Percentiles rank a stretch among this genome's conserved stretches.
Conservation (phyloP, 2,113 vertebrate genomes). For the Bubo scandiacus region DNA sequence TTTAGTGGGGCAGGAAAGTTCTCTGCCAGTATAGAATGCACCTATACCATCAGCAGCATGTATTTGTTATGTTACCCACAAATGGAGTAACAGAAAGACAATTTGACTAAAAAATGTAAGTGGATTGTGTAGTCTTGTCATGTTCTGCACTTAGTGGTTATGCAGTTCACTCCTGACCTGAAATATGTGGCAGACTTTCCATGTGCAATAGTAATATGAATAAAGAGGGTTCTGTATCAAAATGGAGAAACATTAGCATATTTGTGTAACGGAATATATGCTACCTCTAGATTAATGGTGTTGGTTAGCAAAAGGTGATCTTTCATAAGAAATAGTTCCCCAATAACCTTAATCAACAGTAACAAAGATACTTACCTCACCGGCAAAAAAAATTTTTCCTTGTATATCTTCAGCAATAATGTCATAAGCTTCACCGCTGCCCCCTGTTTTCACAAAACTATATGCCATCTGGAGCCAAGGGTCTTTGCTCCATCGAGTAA, state of each 20-base stretch:
- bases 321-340: background rate
- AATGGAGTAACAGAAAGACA: background rate
- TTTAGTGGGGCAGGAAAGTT: background rate
- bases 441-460: slow-evolving; percentile 94
- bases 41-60: background rate
- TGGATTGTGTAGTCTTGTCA: background rate
- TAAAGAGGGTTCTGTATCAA: background rate
- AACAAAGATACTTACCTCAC: slow-evolving; percentile 80
- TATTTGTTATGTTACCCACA: background rate
- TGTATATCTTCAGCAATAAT: slow-evolving; percentile 94
- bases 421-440: slow-evolving; percentile 94
- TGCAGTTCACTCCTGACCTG: background rate
- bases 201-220: background rate
- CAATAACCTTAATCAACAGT: background rate
- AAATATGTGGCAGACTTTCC: background rate
- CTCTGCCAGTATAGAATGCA: background rate
- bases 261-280: background rate
- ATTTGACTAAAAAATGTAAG: background rate
- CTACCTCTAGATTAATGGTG: background rate
- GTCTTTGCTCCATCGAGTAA: slow-evolving; percentile 92
- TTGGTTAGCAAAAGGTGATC: background rate
- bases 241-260: background rate
- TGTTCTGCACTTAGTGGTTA: background rate
- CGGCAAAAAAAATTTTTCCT: slow-evolving; percentile 93
- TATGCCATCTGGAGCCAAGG: slow-evolving; percentile 97